Base-by-base conservation (phyloP, 2,888 invertebrate species). In the Hyposoter didymator region DNA sequence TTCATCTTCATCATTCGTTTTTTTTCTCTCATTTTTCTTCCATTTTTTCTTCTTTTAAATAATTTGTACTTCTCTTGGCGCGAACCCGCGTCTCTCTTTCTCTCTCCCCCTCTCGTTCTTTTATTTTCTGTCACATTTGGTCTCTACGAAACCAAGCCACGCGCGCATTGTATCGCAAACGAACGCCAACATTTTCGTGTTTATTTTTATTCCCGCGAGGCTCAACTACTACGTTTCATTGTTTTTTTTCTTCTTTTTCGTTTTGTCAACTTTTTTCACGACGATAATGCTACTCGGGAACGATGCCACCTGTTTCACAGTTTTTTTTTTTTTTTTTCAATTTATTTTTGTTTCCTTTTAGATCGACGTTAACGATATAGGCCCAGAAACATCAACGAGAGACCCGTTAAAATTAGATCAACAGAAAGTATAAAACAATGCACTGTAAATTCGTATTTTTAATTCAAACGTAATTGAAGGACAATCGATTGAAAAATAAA, bases 1-100 rank as follows among this genome's bases (percentile, higher is more conserved):
- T 85, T 91, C 55, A 64, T 80, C 39, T 82, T 82, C 45, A 35
- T 87, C 49, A 67, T 75, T 47, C 47, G 28, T 45, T 45, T 45
- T 74, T n/a, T 83, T 78, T 66, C 7, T 80, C 72, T 76, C 64
- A 47, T 72, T 82, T 70, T 78, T 83, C 39, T 75, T 85, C 62
- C 55, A 70, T 82, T 67, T 55, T 75, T 82, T 79, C 59, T 84
- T 80, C 87, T 84, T 87, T 87, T 89, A 89, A 88, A 89, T 91
- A 91, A 91, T 91, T 91, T 91, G 91, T 91, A 91, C 91, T 91
- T 91, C 91, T 90, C 90, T 91, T 91, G 90, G 90, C 89, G 91
- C 91, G 91, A 91, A 89, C 88, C 88, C 88, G 87, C 87, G 89
- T 89, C 88, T 59, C 45, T 43, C 7, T 73, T 22, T 43, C 43